Evolutionary conservation across 2,113 vertebrate species (phyloP), one percentile per base, ranked within the genome.

Genomic region (Neogobius melanostomus): DNA sequence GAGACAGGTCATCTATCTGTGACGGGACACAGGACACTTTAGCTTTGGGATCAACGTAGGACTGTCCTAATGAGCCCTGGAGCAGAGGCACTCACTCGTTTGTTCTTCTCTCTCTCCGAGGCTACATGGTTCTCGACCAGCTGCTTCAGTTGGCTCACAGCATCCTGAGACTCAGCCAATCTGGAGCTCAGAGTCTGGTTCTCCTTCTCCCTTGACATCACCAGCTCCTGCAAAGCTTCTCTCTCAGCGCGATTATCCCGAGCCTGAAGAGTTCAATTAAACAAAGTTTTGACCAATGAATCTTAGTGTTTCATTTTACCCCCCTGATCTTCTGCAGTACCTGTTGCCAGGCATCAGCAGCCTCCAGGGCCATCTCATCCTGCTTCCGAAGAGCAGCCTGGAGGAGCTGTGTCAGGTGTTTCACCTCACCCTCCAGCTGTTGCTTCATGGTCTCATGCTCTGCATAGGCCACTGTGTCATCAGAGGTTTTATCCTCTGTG

Each of bases 101-200:
- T 98, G 81, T 97, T 96, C 88, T 99, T 98, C 68, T 98, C 97
- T 72, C 97, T 93, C 80, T 98, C 96, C 0, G 95, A 88, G 81
- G 93, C 93, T 8, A 94, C 94, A 50, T 95, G 94, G 66, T 83
- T 95, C 90, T 96, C 95, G 17, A 95, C 92, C 51, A 85, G 89
- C 73, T 92, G 94, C 88, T 95, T 96, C 89, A 98, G 91, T 73
- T 97, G 95, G 51, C 75, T 80, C 16, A 97, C 91, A 4, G 92
- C 93, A 51, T 97, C 95, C 84, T 96, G 95, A 63, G 94, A 87
- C 68, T 95, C 95, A 2, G 91, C 90, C 81, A 91, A 90, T 75
- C 92, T 95, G 3, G 90, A 91, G 53, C 83, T 91, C 69, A 98
- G 91, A 0, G 15, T 75, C 79, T 84, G 88, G 69, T 87, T 90